These are phyloP conservation scores for Mergus octosetaceus DNA, from an alignment of 2,797 vertebrate genomes.

Conservation along the genomic window DNA sequence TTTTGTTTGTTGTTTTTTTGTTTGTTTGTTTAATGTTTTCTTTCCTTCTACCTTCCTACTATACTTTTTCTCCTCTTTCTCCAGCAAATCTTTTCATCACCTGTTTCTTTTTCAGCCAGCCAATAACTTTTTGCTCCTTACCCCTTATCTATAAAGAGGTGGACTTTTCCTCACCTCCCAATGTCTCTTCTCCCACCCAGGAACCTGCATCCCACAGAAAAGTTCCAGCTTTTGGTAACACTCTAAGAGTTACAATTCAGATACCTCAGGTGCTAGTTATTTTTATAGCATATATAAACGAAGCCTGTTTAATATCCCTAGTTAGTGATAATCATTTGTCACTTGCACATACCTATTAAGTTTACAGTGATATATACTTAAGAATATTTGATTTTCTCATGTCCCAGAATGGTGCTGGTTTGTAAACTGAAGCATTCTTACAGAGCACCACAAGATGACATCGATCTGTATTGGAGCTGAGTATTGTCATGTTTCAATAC, in stretches of 20 bases:
- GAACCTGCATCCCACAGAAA: neutral
- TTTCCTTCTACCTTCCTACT: neutral
- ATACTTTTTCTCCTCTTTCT: neutral
- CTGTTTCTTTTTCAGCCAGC: neutral
- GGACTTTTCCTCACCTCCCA: neutral
- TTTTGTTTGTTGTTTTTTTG: neutral
- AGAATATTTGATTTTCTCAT: constrained; percentile 3
- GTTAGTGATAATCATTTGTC: neutral
- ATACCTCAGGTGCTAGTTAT: neutral
- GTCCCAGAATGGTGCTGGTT: neutral
- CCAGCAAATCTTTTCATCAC: neutral
- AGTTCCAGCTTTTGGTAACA: neutral
- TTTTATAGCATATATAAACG: neutral
- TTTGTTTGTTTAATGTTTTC: neutral
- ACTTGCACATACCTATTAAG: neutral
- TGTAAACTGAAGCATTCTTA: neutral
- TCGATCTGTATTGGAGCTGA: neutral
- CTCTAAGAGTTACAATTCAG: neutral
- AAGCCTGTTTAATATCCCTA: neutral
- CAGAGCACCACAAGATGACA: neutral
- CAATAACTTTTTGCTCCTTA: neutral
- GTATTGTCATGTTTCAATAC: neutral
- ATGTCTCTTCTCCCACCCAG: neutral
- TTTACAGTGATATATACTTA: neutral
- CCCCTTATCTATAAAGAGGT: neutral